These are phyloP conservation scores for Mercenaria mercenaria DNA, from an alignment of 1,140 invertebrate genomes.

Conservation along the genomic window DNA sequence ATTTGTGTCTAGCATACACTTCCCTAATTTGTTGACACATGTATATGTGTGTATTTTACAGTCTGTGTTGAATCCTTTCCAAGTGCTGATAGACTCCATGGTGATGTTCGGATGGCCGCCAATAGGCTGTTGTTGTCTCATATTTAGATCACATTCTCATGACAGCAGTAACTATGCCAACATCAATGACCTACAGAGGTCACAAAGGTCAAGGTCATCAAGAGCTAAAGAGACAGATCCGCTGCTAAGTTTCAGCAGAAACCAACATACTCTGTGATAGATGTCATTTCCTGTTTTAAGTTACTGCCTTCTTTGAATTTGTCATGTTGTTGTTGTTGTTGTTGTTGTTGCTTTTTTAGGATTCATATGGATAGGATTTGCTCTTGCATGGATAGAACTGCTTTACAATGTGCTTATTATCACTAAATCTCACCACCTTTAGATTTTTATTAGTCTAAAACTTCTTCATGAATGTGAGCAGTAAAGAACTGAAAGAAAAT, in stretches of 20 bases:
- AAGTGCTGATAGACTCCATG: slow-evolving; percentile 51
- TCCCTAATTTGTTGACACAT: no score
- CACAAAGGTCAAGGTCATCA: slow-evolving; percentile 8
- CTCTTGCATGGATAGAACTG: no score
- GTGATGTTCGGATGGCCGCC: slow-evolving; percentile 52
- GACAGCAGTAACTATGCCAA: slow-evolving; percentile 23
- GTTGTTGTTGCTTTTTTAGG: no score
- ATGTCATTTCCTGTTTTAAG: neutral
- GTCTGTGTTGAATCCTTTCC: slow-evolving; percentile 57
- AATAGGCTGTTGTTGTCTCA: slow-evolving; percentile 15
- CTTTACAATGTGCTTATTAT: no score
- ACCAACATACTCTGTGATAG: neutral
- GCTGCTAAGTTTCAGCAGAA: slow-evolving; percentile 35
- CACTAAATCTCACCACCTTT: no score
- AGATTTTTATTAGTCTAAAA: no score
- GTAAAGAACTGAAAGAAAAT: no score
- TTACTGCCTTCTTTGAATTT: neutral
- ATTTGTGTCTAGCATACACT: no score
- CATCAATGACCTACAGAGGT: slow-evolving; percentile 25
- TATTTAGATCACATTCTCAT: slow-evolving; percentile 3
- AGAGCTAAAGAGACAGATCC: slow-evolving; percentile 20
- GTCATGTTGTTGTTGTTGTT: no score
- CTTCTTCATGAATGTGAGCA: no score
- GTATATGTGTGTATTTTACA: no score
- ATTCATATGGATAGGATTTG: no score